These are phyloP conservation scores for Todus mexicanus DNA, from an alignment of 2,797 vertebrate genomes.

Conservation along the genomic window DNA sequence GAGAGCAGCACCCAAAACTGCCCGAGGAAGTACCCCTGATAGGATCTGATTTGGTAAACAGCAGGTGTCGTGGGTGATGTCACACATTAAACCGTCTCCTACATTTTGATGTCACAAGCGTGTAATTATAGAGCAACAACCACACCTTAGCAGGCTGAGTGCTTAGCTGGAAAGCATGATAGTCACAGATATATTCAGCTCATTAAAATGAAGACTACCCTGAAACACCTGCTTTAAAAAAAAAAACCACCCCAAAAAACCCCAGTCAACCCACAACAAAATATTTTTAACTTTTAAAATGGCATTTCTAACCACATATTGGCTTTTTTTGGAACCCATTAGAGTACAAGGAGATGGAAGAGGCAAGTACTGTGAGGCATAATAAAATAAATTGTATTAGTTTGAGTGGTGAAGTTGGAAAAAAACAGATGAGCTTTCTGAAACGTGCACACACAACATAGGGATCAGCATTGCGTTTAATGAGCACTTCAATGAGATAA, in stretches of 20 bases:
- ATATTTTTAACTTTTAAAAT: not conserved
- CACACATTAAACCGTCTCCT: not conserved
- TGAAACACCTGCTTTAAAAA: not conserved
- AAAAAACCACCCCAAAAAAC: not conserved
- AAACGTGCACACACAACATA: not conserved
- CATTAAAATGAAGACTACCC: slow-evolving; percentile 28
- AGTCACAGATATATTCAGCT: not conserved
- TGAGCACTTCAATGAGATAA: not conserved
- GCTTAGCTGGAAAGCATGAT: not conserved
- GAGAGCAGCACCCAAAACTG: not conserved
- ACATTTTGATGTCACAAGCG: not conserved
- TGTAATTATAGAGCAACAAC: not conserved
- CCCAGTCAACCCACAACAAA: not conserved
- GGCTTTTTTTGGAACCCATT: not conserved
- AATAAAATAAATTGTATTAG: not conserved
- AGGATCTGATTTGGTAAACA: not conserved
- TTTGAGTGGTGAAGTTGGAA: not conserved
- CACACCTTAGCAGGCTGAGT: not conserved
- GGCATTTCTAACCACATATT: not conserved
- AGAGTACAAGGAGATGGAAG: not conserved
- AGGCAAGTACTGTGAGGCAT: not conserved
- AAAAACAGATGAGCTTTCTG: not conserved
- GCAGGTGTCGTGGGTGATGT: not conserved
- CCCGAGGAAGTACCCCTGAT: not conserved
- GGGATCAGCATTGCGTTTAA: not conserved